Percentiles rank a stretch among this genome's conserved stretches.
Conservation (phyloP, 2,797 vertebrate species). For the Crax fasciolata region DNA sequence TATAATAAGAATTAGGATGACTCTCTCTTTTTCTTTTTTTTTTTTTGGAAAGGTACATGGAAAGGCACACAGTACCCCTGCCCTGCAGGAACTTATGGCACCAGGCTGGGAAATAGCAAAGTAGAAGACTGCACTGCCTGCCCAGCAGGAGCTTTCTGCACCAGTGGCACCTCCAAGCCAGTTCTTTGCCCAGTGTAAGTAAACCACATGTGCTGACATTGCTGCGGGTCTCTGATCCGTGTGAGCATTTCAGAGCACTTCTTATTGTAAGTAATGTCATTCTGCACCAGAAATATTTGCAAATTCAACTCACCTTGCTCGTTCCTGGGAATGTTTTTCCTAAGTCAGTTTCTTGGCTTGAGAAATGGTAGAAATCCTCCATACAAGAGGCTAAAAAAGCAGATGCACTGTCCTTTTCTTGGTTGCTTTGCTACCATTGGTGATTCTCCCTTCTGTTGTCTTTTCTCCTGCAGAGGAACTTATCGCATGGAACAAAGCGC, state of each 20-base stretch:
- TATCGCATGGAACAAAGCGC: constrained; percentile 83
- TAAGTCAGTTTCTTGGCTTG: neutral
- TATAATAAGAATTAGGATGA: neutral
- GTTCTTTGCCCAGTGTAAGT: constrained; percentile 88
- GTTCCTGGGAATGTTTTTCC: neutral
- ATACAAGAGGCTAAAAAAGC: fast-evolving
- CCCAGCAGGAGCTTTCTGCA: constrained; percentile 89
- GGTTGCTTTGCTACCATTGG: fast-evolving
- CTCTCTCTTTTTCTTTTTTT: neutral
- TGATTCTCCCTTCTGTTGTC: neutral
- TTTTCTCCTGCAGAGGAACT: constrained; percentile 82
- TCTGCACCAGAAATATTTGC: neutral
- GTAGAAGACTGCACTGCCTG: constrained; percentile 87
- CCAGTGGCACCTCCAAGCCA: constrained; percentile 88
- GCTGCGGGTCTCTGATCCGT: neutral
- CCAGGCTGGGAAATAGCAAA: constrained; percentile 84
- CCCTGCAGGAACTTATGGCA: constrained; percentile 88
- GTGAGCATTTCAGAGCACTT: neutral
- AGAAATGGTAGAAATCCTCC: neutral
- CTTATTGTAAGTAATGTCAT: neutral
- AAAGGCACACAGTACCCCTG: constrained; percentile 90
- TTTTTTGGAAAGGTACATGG: constrained; percentile 83
- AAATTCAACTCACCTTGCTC: fast-evolving
- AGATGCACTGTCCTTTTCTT: neutral
- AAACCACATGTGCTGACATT: fast-evolving